Evolutionary conservation across 1,140 invertebrate genomes (phyloP).

Genomic region (Leptinotarsa texana): DNA sequence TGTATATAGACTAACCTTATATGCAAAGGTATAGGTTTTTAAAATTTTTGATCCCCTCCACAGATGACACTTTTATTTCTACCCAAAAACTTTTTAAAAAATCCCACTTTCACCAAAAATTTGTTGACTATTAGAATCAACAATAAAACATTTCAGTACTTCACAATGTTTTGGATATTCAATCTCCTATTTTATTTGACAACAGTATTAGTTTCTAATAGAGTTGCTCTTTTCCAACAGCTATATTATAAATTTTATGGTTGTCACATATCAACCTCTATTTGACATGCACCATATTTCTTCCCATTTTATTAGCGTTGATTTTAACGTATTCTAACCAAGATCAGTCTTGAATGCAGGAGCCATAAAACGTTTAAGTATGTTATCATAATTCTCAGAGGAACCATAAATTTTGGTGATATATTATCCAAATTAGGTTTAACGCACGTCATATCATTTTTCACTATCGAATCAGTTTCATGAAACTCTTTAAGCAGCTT

Average conservation of each 20-base stretch:
- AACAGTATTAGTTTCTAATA: background rate
- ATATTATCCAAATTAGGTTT: background rate
- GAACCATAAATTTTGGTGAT: background rate
- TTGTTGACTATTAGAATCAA: too few species aligned
- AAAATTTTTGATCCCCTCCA: too few species aligned
- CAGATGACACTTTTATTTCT: too few species aligned
- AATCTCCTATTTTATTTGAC: background rate
- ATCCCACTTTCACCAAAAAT: too few species aligned
- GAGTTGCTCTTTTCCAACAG: background rate
- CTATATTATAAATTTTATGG: slow-evolving; percentile 16
- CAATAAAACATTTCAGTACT: too few species aligned
- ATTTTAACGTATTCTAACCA: background rate
- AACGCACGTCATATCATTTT: background rate
- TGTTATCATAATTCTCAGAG: background rate
- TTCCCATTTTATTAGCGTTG: background rate
- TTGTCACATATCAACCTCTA: slow-evolving; percentile 1
- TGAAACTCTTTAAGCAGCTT: too few species aligned
- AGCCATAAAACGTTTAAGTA: slow-evolving; percentile 15
- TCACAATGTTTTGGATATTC: too few species aligned
- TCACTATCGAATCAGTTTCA: too few species aligned
- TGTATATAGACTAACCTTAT: too few species aligned
- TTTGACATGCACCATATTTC: background rate
- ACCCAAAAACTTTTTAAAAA: too few species aligned
- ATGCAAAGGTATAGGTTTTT: too few species aligned
- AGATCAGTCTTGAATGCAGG: background rate